A percentile compares a stretch with the other conserved stretches of the same genome.
Evolutionary conservation across 2,888 invertebrate species (phyloP).

Genomic region (Quadroppia sp.): DNA sequence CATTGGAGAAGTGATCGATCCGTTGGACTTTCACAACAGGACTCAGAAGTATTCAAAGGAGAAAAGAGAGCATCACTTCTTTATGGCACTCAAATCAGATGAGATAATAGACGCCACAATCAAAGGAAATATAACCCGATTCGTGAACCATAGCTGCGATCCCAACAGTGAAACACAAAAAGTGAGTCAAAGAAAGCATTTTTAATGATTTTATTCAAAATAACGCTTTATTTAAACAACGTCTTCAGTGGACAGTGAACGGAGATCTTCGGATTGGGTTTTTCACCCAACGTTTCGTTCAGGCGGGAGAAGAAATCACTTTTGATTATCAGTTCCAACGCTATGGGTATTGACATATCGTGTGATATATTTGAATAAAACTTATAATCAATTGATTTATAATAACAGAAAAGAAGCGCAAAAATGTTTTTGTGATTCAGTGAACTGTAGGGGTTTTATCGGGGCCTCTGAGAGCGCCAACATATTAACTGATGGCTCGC

Average conservation of each 20-base stretch:
- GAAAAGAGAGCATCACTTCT: constrained; percentile 89
- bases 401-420: constrained; percentile 80
- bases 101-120: constrained; percentile 92
- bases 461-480: constrained; percentile 57
- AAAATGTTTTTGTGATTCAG: constrained; percentile 85
- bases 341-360: constrained; percentile 68
- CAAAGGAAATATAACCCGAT: constrained; percentile 92
- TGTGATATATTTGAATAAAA: background rate
- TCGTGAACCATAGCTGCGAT: constrained; percentile 98
- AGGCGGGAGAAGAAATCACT: constrained; percentile 88
- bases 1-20: constrained; percentile 92
- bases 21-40: constrained; percentile 81
- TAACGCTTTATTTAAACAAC: background rate
- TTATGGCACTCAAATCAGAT: constrained; percentile 92
- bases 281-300: constrained; percentile 79
- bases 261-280: constrained; percentile 88
- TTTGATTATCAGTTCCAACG: constrained; percentile 98
- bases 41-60: constrained; percentile 83
- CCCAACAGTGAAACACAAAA: constrained; percentile 99
- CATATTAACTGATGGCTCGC: constrained; percentile 45
- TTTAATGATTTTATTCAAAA: constrained; percentile 9
- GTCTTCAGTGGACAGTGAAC: constrained; percentile 58
- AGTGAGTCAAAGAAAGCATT: too few species aligned
- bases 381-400: background rate
- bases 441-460: constrained; percentile 89